Conservation (phyloP, 2,113 vertebrate species). For the Leptobrachium leishanense region DNA sequence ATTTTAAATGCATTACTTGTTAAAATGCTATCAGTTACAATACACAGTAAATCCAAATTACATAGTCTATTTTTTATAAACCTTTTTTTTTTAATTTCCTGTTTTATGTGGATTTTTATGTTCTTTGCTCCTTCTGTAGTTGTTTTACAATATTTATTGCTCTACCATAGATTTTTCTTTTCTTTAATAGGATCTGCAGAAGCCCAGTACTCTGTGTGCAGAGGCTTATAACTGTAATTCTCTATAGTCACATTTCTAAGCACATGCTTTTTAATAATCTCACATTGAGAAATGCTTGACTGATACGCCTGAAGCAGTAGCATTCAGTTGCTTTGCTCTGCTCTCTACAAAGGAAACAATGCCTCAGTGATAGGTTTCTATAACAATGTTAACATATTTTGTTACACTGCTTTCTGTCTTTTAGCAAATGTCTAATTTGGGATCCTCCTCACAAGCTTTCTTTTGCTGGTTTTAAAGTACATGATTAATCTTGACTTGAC, state of each 20-base stretch:
- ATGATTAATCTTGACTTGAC: constrained; percentile 76
- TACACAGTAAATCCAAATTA: no score
- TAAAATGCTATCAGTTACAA: no score
- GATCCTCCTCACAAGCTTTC: constrained; percentile 67
- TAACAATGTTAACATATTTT: constrained; percentile 56
- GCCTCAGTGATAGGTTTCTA: constrained; percentile 54
- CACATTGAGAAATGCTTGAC: constrained; percentile 43
- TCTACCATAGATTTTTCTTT: neutral
- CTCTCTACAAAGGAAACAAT: constrained; percentile 43
- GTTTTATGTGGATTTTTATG: neutral
- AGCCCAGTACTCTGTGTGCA: constrained; percentile 33
- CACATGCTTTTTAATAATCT: constrained; percentile 49
- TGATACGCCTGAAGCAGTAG: constrained; percentile 45
- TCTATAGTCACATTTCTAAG: constrained; percentile 40
- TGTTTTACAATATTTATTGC: constrained; percentile 31
- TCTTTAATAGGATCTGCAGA: constrained; percentile 28
- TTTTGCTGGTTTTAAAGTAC: constrained; percentile 69
- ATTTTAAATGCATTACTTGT: no score
- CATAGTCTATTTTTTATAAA: no score
- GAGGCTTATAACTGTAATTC: constrained; percentile 38
- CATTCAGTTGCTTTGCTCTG: constrained; percentile 37
- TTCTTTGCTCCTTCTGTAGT: neutral
- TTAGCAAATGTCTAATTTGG: constrained; percentile 69
- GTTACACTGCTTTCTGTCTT: constrained; percentile 59
- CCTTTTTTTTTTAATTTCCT: no score